These are phyloP conservation scores for Poeciliopsis retropinna DNA, from an alignment of 2,113 vertebrate genomes.

Conservation along the genomic window DNA sequence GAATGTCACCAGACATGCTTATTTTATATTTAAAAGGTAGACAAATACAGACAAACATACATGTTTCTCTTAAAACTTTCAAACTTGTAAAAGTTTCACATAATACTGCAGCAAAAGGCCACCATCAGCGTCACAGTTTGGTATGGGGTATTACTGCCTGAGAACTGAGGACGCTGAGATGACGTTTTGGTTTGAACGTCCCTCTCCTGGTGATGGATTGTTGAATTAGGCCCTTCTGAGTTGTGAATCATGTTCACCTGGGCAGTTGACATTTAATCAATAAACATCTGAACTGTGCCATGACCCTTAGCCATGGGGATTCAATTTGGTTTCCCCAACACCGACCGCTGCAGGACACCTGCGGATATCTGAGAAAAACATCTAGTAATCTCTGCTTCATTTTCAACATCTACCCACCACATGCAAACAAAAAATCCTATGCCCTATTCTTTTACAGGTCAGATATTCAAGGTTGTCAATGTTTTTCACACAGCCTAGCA, in stretches of 20 bases:
- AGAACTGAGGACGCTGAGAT: slow-evolving; percentile 12
- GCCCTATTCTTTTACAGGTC: slow-evolving; percentile 57
- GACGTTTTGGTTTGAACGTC: slow-evolving; percentile 67
- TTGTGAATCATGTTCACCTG: slow-evolving; percentile 82
- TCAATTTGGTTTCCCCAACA: slow-evolving; percentile 73
- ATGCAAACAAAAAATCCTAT: slow-evolving; percentile 45
- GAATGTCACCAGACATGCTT: background rate
- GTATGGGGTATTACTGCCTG: slow-evolving; percentile 1
- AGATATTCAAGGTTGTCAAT: slow-evolving; percentile 47
- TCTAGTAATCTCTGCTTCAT: slow-evolving; percentile 56
- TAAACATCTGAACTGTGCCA: slow-evolving; percentile 80
- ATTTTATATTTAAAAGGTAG: too few relatives aligned
- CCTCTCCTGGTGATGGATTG: slow-evolving; percentile 69
- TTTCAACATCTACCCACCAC: slow-evolving; percentile 35
- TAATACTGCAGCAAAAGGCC: too few relatives aligned
- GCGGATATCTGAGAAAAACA: slow-evolving; percentile 54
- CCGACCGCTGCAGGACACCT: slow-evolving; percentile 59
- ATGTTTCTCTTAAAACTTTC: too few relatives aligned
- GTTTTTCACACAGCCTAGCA: slow-evolving; percentile 17
- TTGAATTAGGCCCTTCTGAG: slow-evolving; percentile 61
- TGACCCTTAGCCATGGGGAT: slow-evolving; percentile 74
- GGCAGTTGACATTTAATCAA: slow-evolving; percentile 81
- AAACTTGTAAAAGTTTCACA: too few relatives aligned
- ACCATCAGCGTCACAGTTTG: background rate
- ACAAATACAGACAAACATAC: too few relatives aligned